phyloP scores from a whole-genome alignment of 2,113 vertebrate genomes.

The Sprattus sprattus region DNA sequence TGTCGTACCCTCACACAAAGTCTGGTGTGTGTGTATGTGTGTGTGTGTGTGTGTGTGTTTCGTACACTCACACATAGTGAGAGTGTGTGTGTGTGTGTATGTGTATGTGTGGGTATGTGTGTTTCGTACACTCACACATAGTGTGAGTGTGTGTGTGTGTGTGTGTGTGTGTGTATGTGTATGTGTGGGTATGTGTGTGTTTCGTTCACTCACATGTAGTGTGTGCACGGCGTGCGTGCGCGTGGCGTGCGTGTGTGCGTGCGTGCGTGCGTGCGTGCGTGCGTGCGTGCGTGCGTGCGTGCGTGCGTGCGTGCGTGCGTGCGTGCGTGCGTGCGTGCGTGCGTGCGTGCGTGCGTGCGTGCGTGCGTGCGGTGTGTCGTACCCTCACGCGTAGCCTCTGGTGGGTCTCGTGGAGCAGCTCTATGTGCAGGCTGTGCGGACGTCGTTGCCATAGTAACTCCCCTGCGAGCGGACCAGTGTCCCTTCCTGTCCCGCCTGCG shows the following conservation, averaged over 20 bases:
- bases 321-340: not conserved
- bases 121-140: not conserved
- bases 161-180: not conserved
- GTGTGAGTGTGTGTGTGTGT: too few relatives aligned
- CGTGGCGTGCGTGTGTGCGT: not conserved
- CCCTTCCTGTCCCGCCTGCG: constrained; percentile 69
- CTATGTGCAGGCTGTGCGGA: constrained; percentile 74
- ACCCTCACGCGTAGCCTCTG: constrained; percentile 77
- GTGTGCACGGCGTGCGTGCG: not conserved
- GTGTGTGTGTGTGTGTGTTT: too few relatives aligned
- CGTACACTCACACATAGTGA: too few relatives aligned
- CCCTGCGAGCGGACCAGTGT: constrained; percentile 67
- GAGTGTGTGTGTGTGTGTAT: not conserved
- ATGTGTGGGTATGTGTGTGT: too few relatives aligned
- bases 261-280: too few relatives aligned
- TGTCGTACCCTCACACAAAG: not conserved
- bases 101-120: not conserved
- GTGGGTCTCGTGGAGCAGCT: constrained; percentile 74
- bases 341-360: not conserved
- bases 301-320: not conserved
- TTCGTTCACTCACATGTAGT: too few relatives aligned
- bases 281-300: not conserved
- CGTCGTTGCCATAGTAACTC: constrained; percentile 82
- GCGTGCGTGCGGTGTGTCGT: constrained; percentile 52
- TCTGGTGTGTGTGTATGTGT: not conserved